Percentiles rank a stretch among this genome's conserved stretches.
phyloP scores from a whole-genome alignment of 2,797 vertebrate genomes.

The Pelobates cultripes region DNA sequence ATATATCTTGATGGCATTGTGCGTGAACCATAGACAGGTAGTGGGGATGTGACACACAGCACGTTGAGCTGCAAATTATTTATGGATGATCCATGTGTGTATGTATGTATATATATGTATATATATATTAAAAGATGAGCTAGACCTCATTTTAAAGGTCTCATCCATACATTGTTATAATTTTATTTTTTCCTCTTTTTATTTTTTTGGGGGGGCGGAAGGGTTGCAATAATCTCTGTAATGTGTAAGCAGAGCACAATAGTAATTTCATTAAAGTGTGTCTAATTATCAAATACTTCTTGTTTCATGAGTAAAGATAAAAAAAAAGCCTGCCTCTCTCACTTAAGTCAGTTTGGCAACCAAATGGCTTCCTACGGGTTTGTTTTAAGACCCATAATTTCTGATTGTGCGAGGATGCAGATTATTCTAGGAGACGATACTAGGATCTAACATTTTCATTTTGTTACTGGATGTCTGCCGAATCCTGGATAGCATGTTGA shows the following conservation, averaged over 20 bases:
- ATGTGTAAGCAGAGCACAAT: not conserved
- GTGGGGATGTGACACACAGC: no score
- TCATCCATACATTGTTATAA: no score
- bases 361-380: slow-evolving; percentile 5
- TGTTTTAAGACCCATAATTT: slow-evolving; percentile 5
- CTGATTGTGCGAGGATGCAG: not conserved
- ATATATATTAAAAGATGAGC: no score
- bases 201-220: no score
- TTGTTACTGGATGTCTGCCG: slow-evolving; percentile 21
- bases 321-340: not conserved
- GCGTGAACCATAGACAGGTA: no score
- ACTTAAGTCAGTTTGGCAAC: slow-evolving; percentile 1
- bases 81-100: no score
- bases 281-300: not conserved
- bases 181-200: no score
- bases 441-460: slow-evolving; percentile 9
- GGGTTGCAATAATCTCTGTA: not conserved
- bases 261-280: not conserved
- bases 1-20: no score
- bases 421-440: not conserved
- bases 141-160: no score
- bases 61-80: no score
- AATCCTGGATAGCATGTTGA: slow-evolving; percentile 14
- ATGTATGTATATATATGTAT: no score
- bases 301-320: no score